Base-by-base conservation (phyloP, 2,797 vertebrate species). In the Phrynocephalus forsythii region DNA sequence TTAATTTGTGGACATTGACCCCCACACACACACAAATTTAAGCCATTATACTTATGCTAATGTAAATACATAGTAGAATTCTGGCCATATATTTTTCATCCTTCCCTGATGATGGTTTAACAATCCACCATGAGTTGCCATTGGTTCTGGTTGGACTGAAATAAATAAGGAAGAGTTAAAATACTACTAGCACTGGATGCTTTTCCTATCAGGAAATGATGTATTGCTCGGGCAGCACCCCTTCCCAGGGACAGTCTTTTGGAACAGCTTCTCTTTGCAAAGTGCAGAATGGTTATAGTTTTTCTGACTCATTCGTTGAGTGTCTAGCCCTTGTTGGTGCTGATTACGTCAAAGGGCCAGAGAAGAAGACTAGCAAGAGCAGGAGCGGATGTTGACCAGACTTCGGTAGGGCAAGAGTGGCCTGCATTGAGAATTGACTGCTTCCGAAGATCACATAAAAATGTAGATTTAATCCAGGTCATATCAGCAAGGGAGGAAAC, bases 21-120 rank as follows among this genome's bases (percentile, higher is more conserved):
- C 2, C 52, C 3, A 1, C 3, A 1, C 3, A 1, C 2, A 1
- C 2, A 10, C 13, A 2, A 13, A 56, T 56, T 56, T 56, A 56
- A 56, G 52, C 52, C 52, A 56, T 56, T 56, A 56, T 13, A 56
- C 38, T 56, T 13, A 11, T 56, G 52, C 9, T 7, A 56, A 38
- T 38, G 52, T 56, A 11, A 56, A 56, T 56, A 9, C 52, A 56
- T 56, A 56, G 52, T 11, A 56, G 52, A 13, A 56, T 56, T 13
- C 52, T 56, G 52, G 52, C 52, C 52, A 56, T 82, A 68, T 44
- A 33, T 56, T 22, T 30, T 72, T 71, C 6, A 52, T 30, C 13
- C 79, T 15, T 81, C 63, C 13, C n/a, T 5, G 11, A 52, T 71
- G 72, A 18, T 60, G 18, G 22, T 26, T 44, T 28, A 44, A 44